phyloP scores from a whole-genome alignment of 2,113 vertebrate genomes.

The Paraplagusia blochii region DNA sequence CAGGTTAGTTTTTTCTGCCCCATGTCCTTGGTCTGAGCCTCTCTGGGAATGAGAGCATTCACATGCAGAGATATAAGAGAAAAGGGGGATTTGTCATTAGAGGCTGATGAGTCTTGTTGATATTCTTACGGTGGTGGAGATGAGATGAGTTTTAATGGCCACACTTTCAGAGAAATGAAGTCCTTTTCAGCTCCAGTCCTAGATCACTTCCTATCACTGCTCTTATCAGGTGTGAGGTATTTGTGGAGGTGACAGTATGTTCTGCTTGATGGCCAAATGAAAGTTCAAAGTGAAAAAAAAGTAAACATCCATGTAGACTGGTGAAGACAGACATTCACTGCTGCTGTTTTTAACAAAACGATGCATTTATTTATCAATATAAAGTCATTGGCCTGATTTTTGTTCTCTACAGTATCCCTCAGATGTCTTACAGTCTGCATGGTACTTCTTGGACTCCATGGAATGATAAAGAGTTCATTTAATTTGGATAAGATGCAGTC shows the following conservation, averaged over 20 bases:
- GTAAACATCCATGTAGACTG: not conserved
- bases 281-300: not conserved
- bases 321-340: not conserved
- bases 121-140: not conserved
- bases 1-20: not conserved
- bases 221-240: slow-evolving; percentile 55
- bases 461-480: too few relatives aligned
- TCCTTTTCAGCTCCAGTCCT: not conserved
- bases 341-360: too few relatives aligned
- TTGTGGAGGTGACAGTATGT: slow-evolving; percentile 30
- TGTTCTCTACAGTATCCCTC: too few relatives aligned
- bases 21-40: slow-evolving; percentile 2
- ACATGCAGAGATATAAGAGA: not conserved
- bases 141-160: slow-evolving; percentile 34
- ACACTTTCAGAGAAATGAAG: not conserved
- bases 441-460: too few relatives aligned
- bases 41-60: not conserved
- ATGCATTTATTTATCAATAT: too few relatives aligned
- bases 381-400: too few relatives aligned
- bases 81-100: slow-evolving; percentile 18
- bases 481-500: too few relatives aligned
- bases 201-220: slow-evolving; percentile 22
- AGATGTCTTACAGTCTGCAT: too few relatives aligned
- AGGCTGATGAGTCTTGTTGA: slow-evolving; percentile 26
- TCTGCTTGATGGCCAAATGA: not conserved